phyloP scores from a whole-genome alignment of 2,113 vertebrate genomes.

The Corvus moneduloides region DNA sequence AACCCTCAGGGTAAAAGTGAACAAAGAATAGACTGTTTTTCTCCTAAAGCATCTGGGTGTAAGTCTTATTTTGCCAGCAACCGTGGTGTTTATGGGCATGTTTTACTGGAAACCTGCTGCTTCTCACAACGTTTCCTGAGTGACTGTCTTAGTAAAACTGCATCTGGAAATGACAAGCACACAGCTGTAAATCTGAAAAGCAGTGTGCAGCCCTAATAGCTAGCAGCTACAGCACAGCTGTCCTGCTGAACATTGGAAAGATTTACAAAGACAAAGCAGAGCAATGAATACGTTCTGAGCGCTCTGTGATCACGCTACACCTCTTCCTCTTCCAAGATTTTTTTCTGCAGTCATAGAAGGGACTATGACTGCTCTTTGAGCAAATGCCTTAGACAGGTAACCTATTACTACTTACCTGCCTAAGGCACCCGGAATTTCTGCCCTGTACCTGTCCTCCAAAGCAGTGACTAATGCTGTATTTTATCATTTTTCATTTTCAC shows the following conservation, averaged over 20 bases:
- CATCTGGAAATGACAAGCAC: constrained; percentile 80
- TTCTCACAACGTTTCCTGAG: constrained; percentile 78
- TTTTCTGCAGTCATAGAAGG: neutral
- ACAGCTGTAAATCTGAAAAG: constrained; percentile 76
- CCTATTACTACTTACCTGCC: neutral
- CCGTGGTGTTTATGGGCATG: constrained; percentile 78
- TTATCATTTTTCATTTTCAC: neutral
- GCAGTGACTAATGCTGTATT: neutral
- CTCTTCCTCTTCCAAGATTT: neutral
- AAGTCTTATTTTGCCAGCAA: constrained; percentile 76
- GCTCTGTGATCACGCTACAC: neutral
- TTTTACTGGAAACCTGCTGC: constrained; percentile 83
- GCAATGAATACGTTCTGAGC: neutral
- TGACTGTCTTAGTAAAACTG: constrained; percentile 77
- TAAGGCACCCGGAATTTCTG: neutral
- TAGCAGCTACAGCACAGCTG: constrained; percentile 67
- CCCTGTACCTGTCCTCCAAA: neutral
- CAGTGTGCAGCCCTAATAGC: constrained; percentile 75
- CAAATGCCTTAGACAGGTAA: neutral
- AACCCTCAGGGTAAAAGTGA: constrained; percentile 66
- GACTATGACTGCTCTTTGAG: neutral
- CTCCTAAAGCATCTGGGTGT: constrained; percentile 73
- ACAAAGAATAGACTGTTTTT: constrained; percentile 72
- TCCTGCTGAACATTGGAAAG: constrained; percentile 65
- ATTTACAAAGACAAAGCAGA: constrained; percentile 70